Evolutionary conservation across 1,140 invertebrate species (phyloP).

Genomic region (Brachionus angularis): DNA sequence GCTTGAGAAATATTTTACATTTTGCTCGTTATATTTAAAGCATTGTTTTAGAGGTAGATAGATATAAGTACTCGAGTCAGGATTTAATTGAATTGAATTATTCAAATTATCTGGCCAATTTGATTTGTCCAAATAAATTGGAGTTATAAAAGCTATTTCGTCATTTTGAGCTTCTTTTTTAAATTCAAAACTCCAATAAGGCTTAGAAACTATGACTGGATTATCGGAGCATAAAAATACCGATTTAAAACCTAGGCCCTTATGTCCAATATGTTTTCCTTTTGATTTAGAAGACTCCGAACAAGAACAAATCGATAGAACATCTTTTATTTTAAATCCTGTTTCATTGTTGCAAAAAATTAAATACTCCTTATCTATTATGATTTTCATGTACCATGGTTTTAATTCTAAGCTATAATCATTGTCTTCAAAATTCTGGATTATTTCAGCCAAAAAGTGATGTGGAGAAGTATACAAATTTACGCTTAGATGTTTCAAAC

Average conservation of each 20-base stretch:
- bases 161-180: slow-evolving; percentile 22
- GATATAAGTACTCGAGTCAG: slow-evolving; percentile 7
- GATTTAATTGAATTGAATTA: not conserved
- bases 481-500: slow-evolving; percentile 13
- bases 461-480: slow-evolving; percentile 14
- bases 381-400: slow-evolving; percentile 11
- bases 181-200: slow-evolving; percentile 20
- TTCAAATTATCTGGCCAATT: not conserved
- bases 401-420: not conserved
- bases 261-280: slow-evolving; percentile 37
- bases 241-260: slow-evolving; percentile 27
- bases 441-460: slow-evolving; percentile 32
- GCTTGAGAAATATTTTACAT: slow-evolving; percentile 14
- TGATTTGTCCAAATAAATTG: not conserved
- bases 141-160: slow-evolving; percentile 27
- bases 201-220: not conserved
- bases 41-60: slow-evolving; percentile 17
- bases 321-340: slow-evolving; percentile 3
- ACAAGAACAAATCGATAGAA: slow-evolving; percentile 12
- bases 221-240: slow-evolving; percentile 21
- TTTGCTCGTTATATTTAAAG: not conserved
- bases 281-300: slow-evolving; percentile 9
- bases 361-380: slow-evolving; percentile 19
- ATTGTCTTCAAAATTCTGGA: slow-evolving; percentile 23
- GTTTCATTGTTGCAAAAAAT: slow-evolving; percentile 37